Percentiles rank a stretch among this genome's conserved stretches.
These are phyloP conservation scores for Mobula hypostoma DNA, from an alignment of 2,113 vertebrate genomes.

Conservation along the genomic window DNA sequence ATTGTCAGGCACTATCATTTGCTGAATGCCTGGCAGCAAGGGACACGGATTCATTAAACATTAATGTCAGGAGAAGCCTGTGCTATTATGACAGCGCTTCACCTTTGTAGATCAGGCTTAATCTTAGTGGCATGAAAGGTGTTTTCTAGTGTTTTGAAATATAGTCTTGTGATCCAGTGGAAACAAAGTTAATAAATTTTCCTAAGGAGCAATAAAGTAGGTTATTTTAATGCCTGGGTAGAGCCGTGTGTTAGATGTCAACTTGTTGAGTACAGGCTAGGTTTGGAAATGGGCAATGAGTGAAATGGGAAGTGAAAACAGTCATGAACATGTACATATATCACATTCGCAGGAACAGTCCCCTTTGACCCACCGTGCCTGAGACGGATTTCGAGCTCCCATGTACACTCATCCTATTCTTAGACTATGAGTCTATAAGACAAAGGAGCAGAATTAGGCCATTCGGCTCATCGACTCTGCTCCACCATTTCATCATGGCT, in stretches of 20 bases:
- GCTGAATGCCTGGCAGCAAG: neutral
- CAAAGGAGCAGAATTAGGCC: too few relatives aligned
- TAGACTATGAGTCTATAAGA: too few relatives aligned
- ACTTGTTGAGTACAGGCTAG: neutral
- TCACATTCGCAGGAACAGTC: too few relatives aligned
- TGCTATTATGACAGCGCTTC: neutral
- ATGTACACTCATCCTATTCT: too few relatives aligned
- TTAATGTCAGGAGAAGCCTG: neutral
- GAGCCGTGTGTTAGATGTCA: neutral
- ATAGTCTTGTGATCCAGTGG: neutral
- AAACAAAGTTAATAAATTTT: neutral
- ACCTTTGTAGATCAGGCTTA: neutral
- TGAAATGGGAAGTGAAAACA: too few relatives aligned
- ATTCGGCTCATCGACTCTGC: too few relatives aligned
- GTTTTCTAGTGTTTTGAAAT: neutral
- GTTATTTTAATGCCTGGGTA: neutral
- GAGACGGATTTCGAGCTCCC: too few relatives aligned
- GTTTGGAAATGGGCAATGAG: too few relatives aligned
- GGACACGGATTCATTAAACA: neutral
- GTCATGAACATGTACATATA: too few relatives aligned
- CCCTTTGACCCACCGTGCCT: too few relatives aligned
- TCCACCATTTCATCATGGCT: too few relatives aligned
- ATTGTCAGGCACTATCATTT: neutral
- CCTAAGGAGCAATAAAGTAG: neutral
- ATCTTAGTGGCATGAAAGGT: neutral